Conservation (phyloP, 2,113 vertebrate species). For the Thryonomys swinderianus region DNA sequence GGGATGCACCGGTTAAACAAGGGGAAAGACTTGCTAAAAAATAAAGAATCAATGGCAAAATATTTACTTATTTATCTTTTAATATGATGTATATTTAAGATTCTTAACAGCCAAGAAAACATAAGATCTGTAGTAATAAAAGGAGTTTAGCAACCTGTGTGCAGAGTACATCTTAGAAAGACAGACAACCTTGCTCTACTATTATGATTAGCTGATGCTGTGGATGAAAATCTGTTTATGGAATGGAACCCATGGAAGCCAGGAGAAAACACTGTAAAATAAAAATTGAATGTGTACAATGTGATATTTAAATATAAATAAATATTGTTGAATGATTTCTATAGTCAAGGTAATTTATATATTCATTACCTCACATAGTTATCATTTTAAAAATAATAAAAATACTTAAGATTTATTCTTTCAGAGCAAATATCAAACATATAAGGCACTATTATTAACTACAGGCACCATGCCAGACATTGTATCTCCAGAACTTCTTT, state of each 20-base stretch:
- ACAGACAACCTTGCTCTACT: accelerated
- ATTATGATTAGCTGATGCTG: not conserved
- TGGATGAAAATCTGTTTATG: not conserved
- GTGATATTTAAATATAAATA: not conserved
- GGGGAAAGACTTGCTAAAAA: constrained; percentile 87
- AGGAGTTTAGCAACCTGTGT: not conserved
- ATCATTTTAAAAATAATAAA: not conserved
- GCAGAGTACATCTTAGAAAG: not conserved
- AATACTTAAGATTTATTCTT: not conserved
- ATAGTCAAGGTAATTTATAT: not conserved
- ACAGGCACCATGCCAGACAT: not conserved
- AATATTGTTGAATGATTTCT: not conserved
- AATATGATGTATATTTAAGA: constrained; percentile 25
- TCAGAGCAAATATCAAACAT: not conserved
- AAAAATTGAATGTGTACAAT: not conserved
- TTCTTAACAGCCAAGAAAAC: not conserved
- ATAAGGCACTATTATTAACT: not conserved
- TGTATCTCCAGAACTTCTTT: not conserved
- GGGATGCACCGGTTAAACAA: constrained; percentile 90
- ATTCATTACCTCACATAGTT: not conserved
- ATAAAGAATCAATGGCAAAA: constrained; percentile 4
- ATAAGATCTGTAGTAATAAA: not conserved
- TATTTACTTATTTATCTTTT: not conserved
- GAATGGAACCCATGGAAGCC: not conserved
- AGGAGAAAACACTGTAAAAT: not conserved